Conservation (phyloP, 2,113 vertebrate species). For the Crotalus tigris region DNA sequence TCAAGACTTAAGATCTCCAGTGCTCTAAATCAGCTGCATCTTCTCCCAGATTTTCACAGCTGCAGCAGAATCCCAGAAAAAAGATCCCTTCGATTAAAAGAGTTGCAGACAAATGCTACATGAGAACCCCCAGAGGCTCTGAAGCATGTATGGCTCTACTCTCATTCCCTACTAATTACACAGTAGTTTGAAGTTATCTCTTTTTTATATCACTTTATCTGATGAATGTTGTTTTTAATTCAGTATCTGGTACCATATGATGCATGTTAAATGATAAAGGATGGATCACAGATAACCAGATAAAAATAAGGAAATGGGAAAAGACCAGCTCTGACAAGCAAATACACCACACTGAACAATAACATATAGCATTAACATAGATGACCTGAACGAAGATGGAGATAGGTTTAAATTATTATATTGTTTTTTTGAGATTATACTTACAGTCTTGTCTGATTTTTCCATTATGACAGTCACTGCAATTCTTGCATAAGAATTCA, state of each 20-base stretch:
- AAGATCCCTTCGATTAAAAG: not conserved
- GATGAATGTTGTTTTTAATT: not conserved
- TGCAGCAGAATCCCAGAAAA: not conserved
- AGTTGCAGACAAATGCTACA: not conserved
- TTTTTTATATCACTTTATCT: not conserved
- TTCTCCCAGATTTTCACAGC: not conserved
- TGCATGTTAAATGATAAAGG: not conserved
- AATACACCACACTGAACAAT: not conserved
- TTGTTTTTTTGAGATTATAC: not conserved
- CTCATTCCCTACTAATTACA: not conserved
- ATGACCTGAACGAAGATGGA: not conserved
- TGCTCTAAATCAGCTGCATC: not conserved
- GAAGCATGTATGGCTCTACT: not conserved
- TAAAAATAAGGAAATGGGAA: not conserved
- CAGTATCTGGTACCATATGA: not conserved
- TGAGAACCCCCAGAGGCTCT: not conserved
- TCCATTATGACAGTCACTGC: conserved; percentile 48
- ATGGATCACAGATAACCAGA: not conserved
- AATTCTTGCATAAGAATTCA: conserved; percentile 56
- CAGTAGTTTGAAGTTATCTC: not conserved
- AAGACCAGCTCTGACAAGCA: not conserved
- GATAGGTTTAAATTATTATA: not conserved
- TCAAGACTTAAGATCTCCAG: not conserved
- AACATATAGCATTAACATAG: not conserved
- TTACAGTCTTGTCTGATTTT: conserved; percentile 46